Evolutionary conservation across 1,140 invertebrate genomes (phyloP).

Genomic region (Danaus plexippus): DNA sequence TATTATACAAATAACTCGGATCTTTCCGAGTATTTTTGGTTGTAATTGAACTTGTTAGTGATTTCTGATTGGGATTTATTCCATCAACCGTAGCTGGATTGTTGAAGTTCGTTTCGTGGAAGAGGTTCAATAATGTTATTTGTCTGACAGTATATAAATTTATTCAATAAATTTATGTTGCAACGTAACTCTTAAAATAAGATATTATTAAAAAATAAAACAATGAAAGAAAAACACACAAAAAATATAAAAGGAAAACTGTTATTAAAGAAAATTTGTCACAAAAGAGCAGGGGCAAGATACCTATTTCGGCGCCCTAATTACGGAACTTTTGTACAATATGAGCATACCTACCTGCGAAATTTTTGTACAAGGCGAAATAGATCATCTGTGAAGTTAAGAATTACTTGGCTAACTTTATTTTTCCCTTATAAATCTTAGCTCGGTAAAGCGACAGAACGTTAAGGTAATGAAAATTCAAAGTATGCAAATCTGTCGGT

Average conservation of each 20-base stretch:
- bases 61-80: conserved; percentile 27
- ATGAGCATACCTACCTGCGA: conserved; percentile 22
- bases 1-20: conserved; percentile 44
- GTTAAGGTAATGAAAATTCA: too few species aligned
- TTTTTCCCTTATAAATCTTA: conserved; percentile 9
- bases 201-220: conserved; percentile 16
- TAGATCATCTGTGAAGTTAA: conserved; percentile 25
- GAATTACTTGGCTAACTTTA: conserved; percentile 20
- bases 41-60: conserved; percentile 37
- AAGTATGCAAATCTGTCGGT: too few species aligned
- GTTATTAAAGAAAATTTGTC: conserved; percentile 27
- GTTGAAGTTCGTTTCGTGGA: conserved; percentile 20
- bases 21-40: conserved; percentile 34
- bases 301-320: conserved; percentile 26
- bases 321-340: conserved; percentile 26
- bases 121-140: conserved; percentile 13
- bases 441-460: too few species aligned
- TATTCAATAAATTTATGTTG: background rate
- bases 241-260: conserved; percentile 20
- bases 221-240: conserved; percentile 16
- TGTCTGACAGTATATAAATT: conserved; percentile 2
- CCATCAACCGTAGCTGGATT: conserved; percentile 16
- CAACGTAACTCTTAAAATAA: conserved; percentile 5
- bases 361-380: conserved; percentile 23
- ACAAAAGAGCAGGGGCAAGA: conserved; percentile 25